Conservation (phyloP, 2,888 invertebrate species). For the Meiosimyza decipiens region DNA sequence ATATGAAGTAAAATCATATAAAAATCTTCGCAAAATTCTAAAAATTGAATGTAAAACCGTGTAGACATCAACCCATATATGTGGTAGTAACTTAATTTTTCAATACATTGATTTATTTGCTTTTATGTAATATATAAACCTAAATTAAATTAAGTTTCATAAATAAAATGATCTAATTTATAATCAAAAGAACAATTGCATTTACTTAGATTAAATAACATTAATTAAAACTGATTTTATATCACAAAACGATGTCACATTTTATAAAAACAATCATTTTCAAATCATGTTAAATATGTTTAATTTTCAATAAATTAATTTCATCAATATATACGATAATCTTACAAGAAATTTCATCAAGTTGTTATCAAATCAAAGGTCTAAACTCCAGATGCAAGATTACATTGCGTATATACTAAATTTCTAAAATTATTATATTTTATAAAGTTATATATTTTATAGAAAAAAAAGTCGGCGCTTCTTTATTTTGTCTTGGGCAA, state of each 20-base stretch:
- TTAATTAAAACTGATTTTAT: slow-evolving; percentile 30
- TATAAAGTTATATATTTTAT: background rate
- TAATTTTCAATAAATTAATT: slow-evolving; percentile 23
- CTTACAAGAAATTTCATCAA: slow-evolving; percentile 15
- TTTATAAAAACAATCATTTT: slow-evolving; percentile 44
- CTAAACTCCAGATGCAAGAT: slow-evolving; percentile 50
- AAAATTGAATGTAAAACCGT: no score
- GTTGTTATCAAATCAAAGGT: slow-evolving; percentile 49
- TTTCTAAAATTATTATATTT: slow-evolving; percentile 3
- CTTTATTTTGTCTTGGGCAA: no score
- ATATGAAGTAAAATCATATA: no score
- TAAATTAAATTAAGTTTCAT: background rate
- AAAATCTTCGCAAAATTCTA: no score
- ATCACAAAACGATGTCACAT: slow-evolving; percentile 26
- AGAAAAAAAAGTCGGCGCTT: no score
- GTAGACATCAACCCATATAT: no score
- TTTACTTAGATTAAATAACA: background rate
- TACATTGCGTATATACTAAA: slow-evolving; percentile 22
- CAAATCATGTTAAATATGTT: slow-evolving; percentile 44
- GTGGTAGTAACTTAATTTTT: no score
- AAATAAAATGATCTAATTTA: no score
- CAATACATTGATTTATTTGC: background rate
- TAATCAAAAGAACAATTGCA: no score
- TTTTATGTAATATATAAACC: background rate
- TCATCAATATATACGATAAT: slow-evolving; percentile 1